Conservation (phyloP, 2,888 invertebrate species). For the Dicyrtomina minuta region DNA sequence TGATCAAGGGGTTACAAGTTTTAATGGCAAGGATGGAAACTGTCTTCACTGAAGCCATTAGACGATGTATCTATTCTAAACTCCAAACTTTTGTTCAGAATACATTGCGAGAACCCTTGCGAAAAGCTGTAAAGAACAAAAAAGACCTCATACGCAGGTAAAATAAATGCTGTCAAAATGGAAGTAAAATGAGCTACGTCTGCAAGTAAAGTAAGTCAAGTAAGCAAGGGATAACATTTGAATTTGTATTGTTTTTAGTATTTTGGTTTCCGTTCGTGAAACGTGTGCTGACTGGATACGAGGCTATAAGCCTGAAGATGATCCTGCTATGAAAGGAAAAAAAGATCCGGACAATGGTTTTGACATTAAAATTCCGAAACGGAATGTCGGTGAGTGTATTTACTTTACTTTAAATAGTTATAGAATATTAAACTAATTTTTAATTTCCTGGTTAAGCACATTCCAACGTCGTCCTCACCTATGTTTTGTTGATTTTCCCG, state of each 20-base stretch:
- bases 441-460: too few species aligned
- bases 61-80: conserved; percentile 91
- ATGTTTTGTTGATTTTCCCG: too few species aligned
- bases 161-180: conserved; percentile 47
- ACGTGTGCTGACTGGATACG: conserved; percentile 96
- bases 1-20: conserved; percentile 97
- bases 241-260: conserved; percentile 63
- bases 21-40: conserved; percentile 97
- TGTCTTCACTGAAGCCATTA: conserved; percentile 86
- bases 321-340: conserved; percentile 88
- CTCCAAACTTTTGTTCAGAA: conserved; percentile 95
- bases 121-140: conserved; percentile 97
- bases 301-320: conserved; percentile 83
- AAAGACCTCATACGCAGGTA: conserved; percentile 87
- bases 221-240: too few species aligned
- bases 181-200: too few species aligned
- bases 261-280: conserved; percentile 94
- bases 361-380: conserved; percentile 84
- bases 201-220: too few species aligned
- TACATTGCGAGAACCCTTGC: conserved; percentile 80
- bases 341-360: conserved; percentile 91
- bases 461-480: too few species aligned
- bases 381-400: conserved; percentile 77
- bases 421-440: background rate
- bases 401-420: conserved; percentile 34